Percentiles rank a stretch among this genome's conserved stretches.
These are phyloP conservation scores for Panthera leo DNA, from an alignment of 2,113 vertebrate genomes.

Conservation along the genomic window DNA sequence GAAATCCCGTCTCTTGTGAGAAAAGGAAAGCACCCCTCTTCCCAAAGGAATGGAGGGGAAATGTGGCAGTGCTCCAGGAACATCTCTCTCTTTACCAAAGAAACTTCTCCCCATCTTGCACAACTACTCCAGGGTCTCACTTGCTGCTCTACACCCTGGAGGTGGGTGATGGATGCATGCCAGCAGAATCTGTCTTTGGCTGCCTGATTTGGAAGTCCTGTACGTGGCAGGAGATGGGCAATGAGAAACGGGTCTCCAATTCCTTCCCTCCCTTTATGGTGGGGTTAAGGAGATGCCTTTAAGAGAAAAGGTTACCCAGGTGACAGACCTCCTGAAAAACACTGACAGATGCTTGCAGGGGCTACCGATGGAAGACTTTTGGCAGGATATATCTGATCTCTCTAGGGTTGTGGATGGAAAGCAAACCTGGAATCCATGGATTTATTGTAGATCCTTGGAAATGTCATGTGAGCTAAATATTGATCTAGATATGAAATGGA, in stretches of 20 bases:
- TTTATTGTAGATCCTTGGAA: neutral
- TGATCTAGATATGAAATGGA: neutral
- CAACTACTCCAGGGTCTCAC: too few species aligned
- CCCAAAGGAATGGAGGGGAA: neutral
- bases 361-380: neutral
- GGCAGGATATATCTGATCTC: neutral
- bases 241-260: neutral
- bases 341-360: neutral
- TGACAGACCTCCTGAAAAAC: neutral
- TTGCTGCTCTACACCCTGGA: neutral
- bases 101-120: neutral
- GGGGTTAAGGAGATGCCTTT: neutral
- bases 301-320: neutral
- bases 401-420: neutral
- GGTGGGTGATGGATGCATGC: too few species aligned
- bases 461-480: neutral
- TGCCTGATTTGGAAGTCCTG: neutral
- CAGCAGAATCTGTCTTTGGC: neutral
- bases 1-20: neutral
- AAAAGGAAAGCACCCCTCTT: neutral
- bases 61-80: neutral
- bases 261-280: neutral
- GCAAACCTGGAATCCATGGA: neutral
- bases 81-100: neutral
- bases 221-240: neutral